Evolutionary conservation across 2,113 vertebrate genomes (phyloP), one percentile per base, ranked within the genome.

Genomic region (Zootoca vivipara): DNA sequence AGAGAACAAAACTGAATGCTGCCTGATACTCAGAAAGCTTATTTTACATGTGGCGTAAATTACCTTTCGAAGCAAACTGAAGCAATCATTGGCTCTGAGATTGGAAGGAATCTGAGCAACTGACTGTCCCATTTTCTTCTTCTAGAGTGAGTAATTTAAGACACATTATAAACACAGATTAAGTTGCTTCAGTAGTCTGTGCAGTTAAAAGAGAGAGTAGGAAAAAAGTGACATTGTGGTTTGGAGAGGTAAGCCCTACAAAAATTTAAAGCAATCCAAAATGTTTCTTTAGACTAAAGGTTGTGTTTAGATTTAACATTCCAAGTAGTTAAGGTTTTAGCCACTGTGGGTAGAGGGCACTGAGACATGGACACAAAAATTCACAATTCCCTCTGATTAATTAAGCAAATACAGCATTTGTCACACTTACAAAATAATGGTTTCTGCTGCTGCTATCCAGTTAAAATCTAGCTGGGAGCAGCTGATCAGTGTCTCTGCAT

Each of bases 21-120:
- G 2, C 82, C 7, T 72, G 16, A 86, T 85, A 65, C 87, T 91
- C 89, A 87, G 86, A 82, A 28, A n/a, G 22, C n/a, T 62, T 82
- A 78, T 33, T 78, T 62, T 42, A 33, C 35, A 74, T 82, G 24
- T 67, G 42, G 7, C 78, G 20, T 75, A 33, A 90, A 84, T 79
- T 88, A 91, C 90, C 85, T 85, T 85, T 38, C 46, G 82, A 94
- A 92, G 69, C 12, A 72, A 91, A 86, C 1, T 3, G n/a, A 75
- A 42, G 38, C 40, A 85, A 30, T 82, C 20, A 73, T 78, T 92
- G 92, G n/a, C 13, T 89, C 79, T 83, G 40, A 5, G 22, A 62
- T 72, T 7, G 73, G 67, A 22, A 85, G 18, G 52, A 90, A 89
- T 58, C 52, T 20, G 10, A 84, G 86, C 26, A 87, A 30, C 33